phyloP scores from a whole-genome alignment of 2,797 vertebrate genomes.

The Linurgus olivaceus region DNA sequence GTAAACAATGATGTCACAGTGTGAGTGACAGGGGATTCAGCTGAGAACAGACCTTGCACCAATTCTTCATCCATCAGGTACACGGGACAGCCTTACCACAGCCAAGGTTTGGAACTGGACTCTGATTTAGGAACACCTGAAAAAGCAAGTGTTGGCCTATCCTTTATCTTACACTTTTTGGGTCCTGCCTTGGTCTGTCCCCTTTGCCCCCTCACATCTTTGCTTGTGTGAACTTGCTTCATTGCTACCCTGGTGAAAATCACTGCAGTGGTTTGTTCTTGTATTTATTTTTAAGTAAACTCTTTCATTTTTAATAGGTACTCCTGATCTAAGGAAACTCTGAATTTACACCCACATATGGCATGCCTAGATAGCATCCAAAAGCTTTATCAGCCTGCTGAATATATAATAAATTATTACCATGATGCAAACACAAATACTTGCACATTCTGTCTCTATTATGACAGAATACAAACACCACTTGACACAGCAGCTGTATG shows the following conservation, averaged over 20 bases:
- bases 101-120: background rate
- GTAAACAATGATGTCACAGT: slow-evolving; percentile 14
- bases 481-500: slow-evolving; percentile 8
- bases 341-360: background rate
- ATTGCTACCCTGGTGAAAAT: background rate
- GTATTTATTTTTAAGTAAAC: background rate
- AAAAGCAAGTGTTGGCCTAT: background rate
- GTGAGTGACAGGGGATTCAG: background rate
- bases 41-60: background rate
- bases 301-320: background rate
- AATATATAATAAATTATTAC: slow-evolving; percentile 32
- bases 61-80: background rate
- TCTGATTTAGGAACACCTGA: background rate
- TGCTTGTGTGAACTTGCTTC: background rate
- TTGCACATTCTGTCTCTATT: background rate
- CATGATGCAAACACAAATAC: background rate
- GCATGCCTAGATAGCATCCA: background rate
- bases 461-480: slow-evolving; percentile 1
- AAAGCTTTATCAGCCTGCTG: slow-evolving; percentile 1
- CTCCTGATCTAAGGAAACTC: background rate
- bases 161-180: background rate
- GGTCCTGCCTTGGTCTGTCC: background rate
- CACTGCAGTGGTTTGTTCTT: background rate
- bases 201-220: background rate
- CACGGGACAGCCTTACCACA: background rate